Evolutionary conservation across 2,888 invertebrate species (phyloP), one percentile per base, ranked within the genome.

Genomic region (Plemyria rubiginata): DNA sequence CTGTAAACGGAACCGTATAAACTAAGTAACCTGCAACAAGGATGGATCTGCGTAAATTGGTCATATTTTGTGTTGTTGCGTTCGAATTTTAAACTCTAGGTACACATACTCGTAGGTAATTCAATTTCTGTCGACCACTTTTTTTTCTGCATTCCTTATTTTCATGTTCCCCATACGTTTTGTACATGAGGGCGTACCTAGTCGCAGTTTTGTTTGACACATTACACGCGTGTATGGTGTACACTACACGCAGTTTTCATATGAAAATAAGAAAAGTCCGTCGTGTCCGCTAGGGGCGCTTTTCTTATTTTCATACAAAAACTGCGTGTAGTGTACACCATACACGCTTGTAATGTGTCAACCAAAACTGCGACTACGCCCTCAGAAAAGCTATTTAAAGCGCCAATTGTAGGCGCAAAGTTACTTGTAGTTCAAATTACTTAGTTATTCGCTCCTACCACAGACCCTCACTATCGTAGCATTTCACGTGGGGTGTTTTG

Each of bases 401-500:
- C n/a, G n/a, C n/a, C n/a, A n/a, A n/a, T n/a, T n/a, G n/a, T n/a
- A n/a, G n/a, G n/a, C n/a, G n/a, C n/a, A n/a, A n/a, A n/a, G n/a
- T n/a, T n/a, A n/a, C n/a, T n/a, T n/a, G 43, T 48, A 22, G 41
- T 11, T 50, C 13, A 58, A 60, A 58, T 52, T 61, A 43, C 53
- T n/a, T 45, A 59, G 61, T 45, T 50, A 36, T 60, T 54, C 56
- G 49, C 52, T 60, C 58, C 54, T 38, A 38, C 36, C 11, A 11
- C 22, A 59, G 40, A 46, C 48, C 48, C 9, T 15, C n/a, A 9
- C 2, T 32, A 22, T 22, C 28, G 36, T 45, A 54, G 15, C 29
- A 36, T 53, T 46, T 57, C 56, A 65, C 54, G 70, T 76, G 75
- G 82, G 85, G 81, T 75, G 77, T 70, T 77, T 74, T 64, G 76